Base-by-base conservation (phyloP, 2,113 vertebrate species). In the Ovis canadensis region DNA sequence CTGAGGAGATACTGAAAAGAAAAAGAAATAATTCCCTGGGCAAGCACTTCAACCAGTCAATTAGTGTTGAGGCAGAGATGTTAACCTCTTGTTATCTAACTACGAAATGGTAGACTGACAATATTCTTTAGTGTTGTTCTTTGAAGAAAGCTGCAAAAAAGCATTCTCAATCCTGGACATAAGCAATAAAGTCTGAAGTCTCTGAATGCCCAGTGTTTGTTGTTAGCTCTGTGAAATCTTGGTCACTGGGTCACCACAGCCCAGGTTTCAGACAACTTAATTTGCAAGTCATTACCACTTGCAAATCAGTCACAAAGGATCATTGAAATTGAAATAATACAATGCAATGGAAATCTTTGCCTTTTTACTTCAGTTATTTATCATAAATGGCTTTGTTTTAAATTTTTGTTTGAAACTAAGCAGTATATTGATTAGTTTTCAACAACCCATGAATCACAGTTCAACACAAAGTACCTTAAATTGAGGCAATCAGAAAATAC, bases 401-500 rank as follows among this genome's bases (percentile, higher is more conserved):
- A 90, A 95, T 88, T 96, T 96, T 89, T 88, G 64, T 90, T 94
- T 84, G 62, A 91, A 94, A 84, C 57, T 84, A 77, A 95, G 23
- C 48, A 81, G 78, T 90, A 50, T 96, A 95, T 96, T 97, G 83
- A 97, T 97, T 97, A 91, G 33, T 87, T 97, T 98, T 96, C 55
- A 96, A 77, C 43, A 96, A 96, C 23, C 57, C 8, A 19, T 89
- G 83, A 97, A 94, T 97, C 62, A 93, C 80, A 93, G 60, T 95
- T 97, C 40, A 97, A 94, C 82, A 86, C 80, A 96, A 97, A 97
- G 94, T 97, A 97, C 45, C 36, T 95, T 96, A 97, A 98, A 98
- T 93, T 94, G 86, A 98, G 57, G 86, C 78, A 98, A 94, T 97
- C 89, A 94, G 83, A 82, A 98, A 97, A 97, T 90, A 97, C 29